phyloP scores from a whole-genome alignment of 1,140 invertebrate species.

The Diabrotica undecimpunctata region DNA sequence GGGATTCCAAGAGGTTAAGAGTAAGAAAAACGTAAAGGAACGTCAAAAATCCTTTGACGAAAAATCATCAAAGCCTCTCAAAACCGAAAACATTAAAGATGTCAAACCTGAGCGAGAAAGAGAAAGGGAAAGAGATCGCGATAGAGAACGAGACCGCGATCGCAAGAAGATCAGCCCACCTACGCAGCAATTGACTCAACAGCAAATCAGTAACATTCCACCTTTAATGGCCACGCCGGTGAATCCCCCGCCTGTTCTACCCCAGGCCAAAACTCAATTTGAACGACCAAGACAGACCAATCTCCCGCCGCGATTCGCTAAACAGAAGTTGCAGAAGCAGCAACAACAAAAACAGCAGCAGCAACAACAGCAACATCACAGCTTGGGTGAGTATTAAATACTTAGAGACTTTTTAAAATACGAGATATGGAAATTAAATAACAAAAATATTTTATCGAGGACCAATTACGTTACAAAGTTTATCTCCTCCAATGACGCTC shows the following conservation, averaged over 20 bases:
- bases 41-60: conserved; percentile 50
- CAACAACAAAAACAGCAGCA: conserved; percentile 50
- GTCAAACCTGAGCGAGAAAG: conserved; percentile 18
- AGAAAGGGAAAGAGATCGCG: conserved; percentile 18
- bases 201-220: conserved; percentile 55
- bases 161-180: conserved; percentile 19
- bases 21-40: conserved; percentile 71
- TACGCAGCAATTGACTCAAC: conserved; percentile 48
- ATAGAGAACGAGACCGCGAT: conserved; percentile 32
- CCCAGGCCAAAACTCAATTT: conserved; percentile 52
- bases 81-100: conserved; percentile 50
- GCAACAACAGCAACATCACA: conserved; percentile 24
- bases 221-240: conserved; percentile 51
- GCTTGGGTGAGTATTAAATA: background rate
- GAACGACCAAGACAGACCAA: conserved; percentile 56
- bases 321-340: conserved; percentile 55
- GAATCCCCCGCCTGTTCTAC: conserved; percentile 49
- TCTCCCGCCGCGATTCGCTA: conserved; percentile 77
- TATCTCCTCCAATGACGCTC: too few relatives aligned
- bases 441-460: too few relatives aligned
- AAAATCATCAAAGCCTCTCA: conserved; percentile 52
- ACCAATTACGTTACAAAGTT: too few relatives aligned
- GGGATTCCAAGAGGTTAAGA: conserved; percentile 84
- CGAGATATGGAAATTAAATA: too few relatives aligned
- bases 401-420: too few relatives aligned